These are phyloP conservation scores for Lamprotornis superbus DNA, from an alignment of 2,113 vertebrate genomes.

Conservation along the genomic window DNA sequence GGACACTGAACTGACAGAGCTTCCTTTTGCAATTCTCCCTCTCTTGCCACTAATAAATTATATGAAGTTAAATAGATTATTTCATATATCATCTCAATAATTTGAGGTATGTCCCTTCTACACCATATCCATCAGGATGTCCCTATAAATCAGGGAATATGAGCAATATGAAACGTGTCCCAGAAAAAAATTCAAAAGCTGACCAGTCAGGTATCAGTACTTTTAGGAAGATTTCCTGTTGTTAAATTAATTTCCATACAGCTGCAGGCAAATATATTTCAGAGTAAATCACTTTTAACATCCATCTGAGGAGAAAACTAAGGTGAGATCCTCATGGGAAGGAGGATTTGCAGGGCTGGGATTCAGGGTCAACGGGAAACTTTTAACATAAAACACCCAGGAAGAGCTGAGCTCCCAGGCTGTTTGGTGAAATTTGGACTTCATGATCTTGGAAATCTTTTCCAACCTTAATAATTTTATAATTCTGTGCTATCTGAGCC, in stretches of 20 bases:
- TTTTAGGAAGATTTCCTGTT: neutral
- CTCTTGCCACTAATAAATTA: neutral
- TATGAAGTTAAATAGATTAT: neutral
- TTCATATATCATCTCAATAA: neutral
- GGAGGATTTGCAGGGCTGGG: neutral
- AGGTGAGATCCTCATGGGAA: neutral
- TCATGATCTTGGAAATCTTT: neutral
- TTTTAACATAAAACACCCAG: neutral
- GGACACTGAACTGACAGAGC: neutral
- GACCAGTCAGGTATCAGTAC: neutral
- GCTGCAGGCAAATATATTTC: neutral
- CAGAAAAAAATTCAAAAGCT: neutral
- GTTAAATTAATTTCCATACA: neutral
- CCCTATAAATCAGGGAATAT: neutral
- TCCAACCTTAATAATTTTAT: too few species aligned
- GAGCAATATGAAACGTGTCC: rapidly evolving
- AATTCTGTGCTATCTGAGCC: neutral
- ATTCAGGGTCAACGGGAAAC: neutral
- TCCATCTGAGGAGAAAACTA: neutral
- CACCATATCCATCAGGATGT: neutral
- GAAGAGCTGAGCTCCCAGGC: neutral
- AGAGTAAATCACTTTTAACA: neutral
- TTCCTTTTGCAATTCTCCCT: neutral
- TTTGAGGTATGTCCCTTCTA: neutral
- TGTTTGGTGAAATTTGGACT: neutral